Percentiles rank a stretch among this genome's conserved stretches.
Conservation (phyloP, 2,888 invertebrate species). For the Lathronympha strigana region DNA sequence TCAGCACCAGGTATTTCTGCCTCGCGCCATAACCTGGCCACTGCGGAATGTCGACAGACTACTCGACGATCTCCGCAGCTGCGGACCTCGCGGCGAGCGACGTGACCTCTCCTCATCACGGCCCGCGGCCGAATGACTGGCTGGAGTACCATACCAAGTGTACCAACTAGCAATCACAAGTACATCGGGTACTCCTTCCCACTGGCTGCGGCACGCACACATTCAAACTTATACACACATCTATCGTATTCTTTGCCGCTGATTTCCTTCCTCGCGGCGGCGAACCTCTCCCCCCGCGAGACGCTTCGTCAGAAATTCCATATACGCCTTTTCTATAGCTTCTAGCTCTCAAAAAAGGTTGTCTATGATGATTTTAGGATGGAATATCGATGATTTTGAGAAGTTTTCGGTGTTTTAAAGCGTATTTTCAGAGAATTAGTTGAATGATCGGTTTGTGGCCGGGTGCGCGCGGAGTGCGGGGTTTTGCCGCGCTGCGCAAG, state of each 20-base stretch:
- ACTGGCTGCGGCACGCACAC: conserved; percentile 61
- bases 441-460: conserved; percentile 74
- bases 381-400: too few species aligned
- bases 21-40: conserved; percentile 74
- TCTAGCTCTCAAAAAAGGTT: conserved; percentile 38
- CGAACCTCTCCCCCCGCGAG: conserved; percentile 62
- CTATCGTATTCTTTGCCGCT: conserved; percentile 59
- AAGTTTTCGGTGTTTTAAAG: conserved; percentile 44
- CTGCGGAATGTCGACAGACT: conserved; percentile 77
- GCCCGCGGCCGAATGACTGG: conserved; percentile 32
- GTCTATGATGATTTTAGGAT: conserved; percentile 10
- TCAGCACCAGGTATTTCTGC: conserved; percentile 76
- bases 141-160: too few species aligned
- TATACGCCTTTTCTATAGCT: conserved; percentile 45
- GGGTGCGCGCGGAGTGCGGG: conserved; percentile 53
- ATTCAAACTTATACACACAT: conserved; percentile 45
- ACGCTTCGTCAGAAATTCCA: conserved; percentile 52
- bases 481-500: conserved; percentile 51
- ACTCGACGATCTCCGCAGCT: conserved; percentile 64
- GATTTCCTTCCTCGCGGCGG: conserved; percentile 69
- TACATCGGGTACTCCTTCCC: conserved; percentile 26
- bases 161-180: conserved; percentile 4
- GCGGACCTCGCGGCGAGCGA: conserved; percentile 58
- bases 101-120: conserved; percentile 53
- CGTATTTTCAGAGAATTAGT: conserved; percentile 77